Percentiles rank a stretch among this genome's conserved stretches.
These are phyloP conservation scores for Drosophila nannoptera DNA, from an alignment of 1,140 invertebrate species.

Conservation along the genomic window DNA sequence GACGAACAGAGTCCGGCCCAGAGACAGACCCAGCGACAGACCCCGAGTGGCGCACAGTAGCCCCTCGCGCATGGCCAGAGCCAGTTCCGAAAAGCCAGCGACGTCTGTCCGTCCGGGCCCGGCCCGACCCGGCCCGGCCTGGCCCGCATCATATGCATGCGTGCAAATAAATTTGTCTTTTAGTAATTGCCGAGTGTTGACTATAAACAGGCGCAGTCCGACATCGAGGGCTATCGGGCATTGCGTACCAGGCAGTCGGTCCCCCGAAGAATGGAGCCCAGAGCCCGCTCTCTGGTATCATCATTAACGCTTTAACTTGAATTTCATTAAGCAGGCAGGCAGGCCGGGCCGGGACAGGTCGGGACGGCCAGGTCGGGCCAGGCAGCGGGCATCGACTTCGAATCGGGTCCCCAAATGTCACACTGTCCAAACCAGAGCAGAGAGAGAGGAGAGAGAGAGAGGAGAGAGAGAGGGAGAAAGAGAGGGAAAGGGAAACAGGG, in stretches of 20 bases:
- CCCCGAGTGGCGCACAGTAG: neutral
- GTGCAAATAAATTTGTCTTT: conserved; percentile 79
- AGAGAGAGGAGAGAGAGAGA: too few species aligned
- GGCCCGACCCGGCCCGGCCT: conserved; percentile 17
- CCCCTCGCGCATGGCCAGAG: too few species aligned
- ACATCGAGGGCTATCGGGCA: conserved; percentile 28
- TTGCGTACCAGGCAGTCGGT: neutral
- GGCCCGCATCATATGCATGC: conserved; percentile 63
- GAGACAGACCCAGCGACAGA: neutral
- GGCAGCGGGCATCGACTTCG: neutral
- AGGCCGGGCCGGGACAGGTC: too few species aligned
- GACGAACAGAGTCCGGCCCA: conserved; percentile 40
- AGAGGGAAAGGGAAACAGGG: neutral
- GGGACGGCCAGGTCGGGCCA: too few species aligned
- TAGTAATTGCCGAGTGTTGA: conserved; percentile 74
- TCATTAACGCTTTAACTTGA: conserved; percentile 68
- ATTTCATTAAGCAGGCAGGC: conserved; percentile 61
- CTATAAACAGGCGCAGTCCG: conserved; percentile 52
- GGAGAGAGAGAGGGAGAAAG: too few species aligned
- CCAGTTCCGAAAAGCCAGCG: neutral
- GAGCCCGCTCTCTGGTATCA: conserved; percentile 29
- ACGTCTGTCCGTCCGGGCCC: neutral
- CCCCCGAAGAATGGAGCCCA: conserved; percentile 1
- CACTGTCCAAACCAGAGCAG: conserved; percentile 1
- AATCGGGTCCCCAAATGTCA: conserved; percentile 14